Evolutionary conservation across 2,797 vertebrate genomes (phyloP).

Genomic region (Emys orbicularis): DNA sequence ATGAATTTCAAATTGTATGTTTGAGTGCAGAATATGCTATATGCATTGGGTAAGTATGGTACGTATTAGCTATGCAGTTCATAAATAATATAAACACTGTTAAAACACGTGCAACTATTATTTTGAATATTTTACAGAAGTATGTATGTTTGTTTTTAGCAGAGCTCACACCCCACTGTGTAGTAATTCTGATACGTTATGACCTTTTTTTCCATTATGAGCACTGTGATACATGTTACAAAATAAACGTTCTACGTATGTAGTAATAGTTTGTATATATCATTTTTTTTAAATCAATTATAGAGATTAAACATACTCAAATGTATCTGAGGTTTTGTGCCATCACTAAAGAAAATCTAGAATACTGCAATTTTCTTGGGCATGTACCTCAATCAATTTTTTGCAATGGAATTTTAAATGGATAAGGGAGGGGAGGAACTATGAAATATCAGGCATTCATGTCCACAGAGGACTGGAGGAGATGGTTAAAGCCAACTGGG

Average conservation of each 20-base stretch:
- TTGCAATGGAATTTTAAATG: neutral
- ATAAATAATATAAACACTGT: neutral
- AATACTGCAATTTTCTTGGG: neutral
- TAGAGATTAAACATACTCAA: neutral
- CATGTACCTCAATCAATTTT: neutral
- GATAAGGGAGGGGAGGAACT: neutral
- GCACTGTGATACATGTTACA: accelerated
- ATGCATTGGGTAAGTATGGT: neutral
- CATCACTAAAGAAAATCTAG: neutral
- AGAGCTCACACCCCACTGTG: accelerated
- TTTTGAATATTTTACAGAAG: too few relatives aligned
- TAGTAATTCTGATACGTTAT: accelerated
- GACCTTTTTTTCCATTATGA: neutral
- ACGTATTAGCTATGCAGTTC: neutral
- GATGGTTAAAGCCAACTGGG: neutral
- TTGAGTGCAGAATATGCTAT: neutral
- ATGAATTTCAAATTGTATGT: neutral
- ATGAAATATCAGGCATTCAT: neutral
- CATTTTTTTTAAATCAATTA: neutral
- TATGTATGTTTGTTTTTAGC: neutral
- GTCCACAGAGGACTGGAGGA: neutral
- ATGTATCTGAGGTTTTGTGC: neutral
- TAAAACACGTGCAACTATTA: neutral
- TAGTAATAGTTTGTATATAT: neutral
- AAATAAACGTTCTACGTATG: neutral